Evolutionary conservation across 2,797 vertebrate genomes (phyloP), one percentile per base, ranked within the genome.

Genomic region (Karalla daura): DNA sequence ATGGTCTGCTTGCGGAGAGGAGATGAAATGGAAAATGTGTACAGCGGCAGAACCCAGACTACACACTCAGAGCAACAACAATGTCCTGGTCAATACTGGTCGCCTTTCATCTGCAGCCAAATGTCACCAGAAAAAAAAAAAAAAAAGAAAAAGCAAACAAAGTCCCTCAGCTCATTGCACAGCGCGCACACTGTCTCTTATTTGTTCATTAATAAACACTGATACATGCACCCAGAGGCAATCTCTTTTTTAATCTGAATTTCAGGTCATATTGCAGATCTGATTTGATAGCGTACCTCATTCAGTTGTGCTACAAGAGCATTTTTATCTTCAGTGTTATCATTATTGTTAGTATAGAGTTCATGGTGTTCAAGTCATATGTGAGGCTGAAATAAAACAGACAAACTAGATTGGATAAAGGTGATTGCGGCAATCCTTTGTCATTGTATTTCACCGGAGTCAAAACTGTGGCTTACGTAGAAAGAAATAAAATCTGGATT

Each of bases 21-120:
- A 84, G 74, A 81, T 70, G 56, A 69, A 71, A 86, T 76, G 62
- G 74, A 84, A 79, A 85, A 80, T 80, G 63, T 62, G 67, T 58
- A 73, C 54, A 62, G 78, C 52, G 44, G 61, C 62, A 74, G 62
- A 61, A 46, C 81, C 58, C 39, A 46, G 43, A 58, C 53, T 36
- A 17, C 24, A 46, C 18, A 12, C 36, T 35, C 47, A 28, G 41
- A 36, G 47, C 33, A 70, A 68, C 63, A 76, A 73, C 37, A 81
- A 74, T 33, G 33, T 73, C 32, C 33, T 14, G 27, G 54, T 76
- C 63, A 61, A 41, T 67, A 35, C 23, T n/a, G 1, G 45, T 64
- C 17, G 18, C 21, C 54, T 68, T 75, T 69, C 21, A 43, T 71
- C 47, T 47, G 5, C 33, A 64, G 32, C 46, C 62, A 56, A 47